Conservation (phyloP, 2,888 invertebrate genomes). For the Dryococelus australis region DNA sequence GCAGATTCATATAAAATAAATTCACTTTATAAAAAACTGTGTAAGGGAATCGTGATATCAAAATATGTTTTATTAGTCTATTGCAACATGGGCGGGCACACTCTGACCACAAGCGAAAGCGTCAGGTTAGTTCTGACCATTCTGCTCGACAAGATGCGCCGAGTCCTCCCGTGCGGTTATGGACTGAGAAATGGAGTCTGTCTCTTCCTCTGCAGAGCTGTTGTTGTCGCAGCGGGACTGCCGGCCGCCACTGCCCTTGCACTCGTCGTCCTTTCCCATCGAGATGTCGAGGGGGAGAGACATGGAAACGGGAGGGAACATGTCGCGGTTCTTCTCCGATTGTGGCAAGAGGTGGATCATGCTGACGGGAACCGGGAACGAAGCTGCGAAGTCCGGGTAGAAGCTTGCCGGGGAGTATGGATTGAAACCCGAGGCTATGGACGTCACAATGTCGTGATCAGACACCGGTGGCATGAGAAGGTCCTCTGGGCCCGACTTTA, state of each 20-base stretch:
- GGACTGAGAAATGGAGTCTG: slow-evolving; percentile 33
- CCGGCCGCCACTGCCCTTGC: slow-evolving; percentile 37
- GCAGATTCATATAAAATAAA: slow-evolving; percentile 27
- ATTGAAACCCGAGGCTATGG: slow-evolving; percentile 71
- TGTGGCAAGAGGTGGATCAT: slow-evolving; percentile 86
- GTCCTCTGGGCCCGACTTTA: slow-evolving; percentile 41
- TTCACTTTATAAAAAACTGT: slow-evolving; percentile 20
- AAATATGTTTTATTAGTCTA: slow-evolving; percentile 26
- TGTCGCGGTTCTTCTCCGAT: slow-evolving; percentile 74
- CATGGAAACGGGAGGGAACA: slow-evolving; percentile 43
- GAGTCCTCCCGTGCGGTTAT: slow-evolving; percentile 40
- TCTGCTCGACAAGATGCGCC: slow-evolving; percentile 45
- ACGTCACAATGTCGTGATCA: slow-evolving; percentile 50
- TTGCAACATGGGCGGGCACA: neutral
- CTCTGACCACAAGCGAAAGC: slow-evolving; percentile 27
- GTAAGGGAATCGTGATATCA: slow-evolving; percentile 17
- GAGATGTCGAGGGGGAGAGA: slow-evolving; percentile 44
- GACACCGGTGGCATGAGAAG: slow-evolving; percentile 37
- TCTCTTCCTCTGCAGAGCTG: slow-evolving; percentile 41
- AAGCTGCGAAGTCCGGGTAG: slow-evolving; percentile 81
- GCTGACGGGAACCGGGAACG: slow-evolving; percentile 83
- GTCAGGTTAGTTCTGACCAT: slow-evolving; percentile 45
- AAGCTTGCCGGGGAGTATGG: slow-evolving; percentile 71
- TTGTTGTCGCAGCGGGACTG: slow-evolving; percentile 43
- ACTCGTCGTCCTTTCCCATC: slow-evolving; percentile 38